phyloP scores from a whole-genome alignment of 2,113 vertebrate species.

The Phyllostomus hastatus region DNA sequence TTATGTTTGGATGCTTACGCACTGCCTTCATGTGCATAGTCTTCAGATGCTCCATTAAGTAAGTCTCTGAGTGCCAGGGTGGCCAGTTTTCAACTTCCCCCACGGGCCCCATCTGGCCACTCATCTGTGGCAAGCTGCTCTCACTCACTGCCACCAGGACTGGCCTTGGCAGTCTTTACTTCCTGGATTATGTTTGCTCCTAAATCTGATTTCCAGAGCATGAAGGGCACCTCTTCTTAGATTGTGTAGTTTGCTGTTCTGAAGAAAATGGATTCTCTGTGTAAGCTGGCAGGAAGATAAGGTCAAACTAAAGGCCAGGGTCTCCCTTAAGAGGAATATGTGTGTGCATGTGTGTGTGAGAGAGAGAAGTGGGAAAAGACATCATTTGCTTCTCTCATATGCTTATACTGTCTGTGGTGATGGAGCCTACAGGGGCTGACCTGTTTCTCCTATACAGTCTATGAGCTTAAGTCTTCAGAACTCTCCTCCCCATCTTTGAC shows the following conservation, averaged over 20 bases:
- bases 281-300: constrained; percentile 46
- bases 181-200: constrained; percentile 56
- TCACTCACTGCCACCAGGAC: constrained; percentile 34
- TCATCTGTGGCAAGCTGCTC: constrained; percentile 63
- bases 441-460: neutral
- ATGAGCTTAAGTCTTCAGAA: neutral
- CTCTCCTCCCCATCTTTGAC: neutral
- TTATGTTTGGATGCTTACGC: constrained; percentile 41
- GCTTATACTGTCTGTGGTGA: neutral
- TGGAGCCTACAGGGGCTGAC: neutral
- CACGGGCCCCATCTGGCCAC: constrained; percentile 61
- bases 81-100: constrained; percentile 68
- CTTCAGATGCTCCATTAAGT: constrained; percentile 59
- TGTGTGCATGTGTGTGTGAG: neutral
- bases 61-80: constrained; percentile 58
- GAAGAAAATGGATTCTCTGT: constrained; percentile 72
- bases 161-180: constrained; percentile 38
- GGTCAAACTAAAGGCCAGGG: constrained; percentile 17
- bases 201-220: constrained; percentile 65
- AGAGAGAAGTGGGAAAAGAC: no score
- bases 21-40: constrained; percentile 16
- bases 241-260: constrained; percentile 63
- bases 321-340: neutral
- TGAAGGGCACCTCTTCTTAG: constrained; percentile 60
- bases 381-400: neutral